These are phyloP conservation scores for Aleiodes alternator DNA, from an alignment of 2,888 invertebrate species.

Conservation along the genomic window DNA sequence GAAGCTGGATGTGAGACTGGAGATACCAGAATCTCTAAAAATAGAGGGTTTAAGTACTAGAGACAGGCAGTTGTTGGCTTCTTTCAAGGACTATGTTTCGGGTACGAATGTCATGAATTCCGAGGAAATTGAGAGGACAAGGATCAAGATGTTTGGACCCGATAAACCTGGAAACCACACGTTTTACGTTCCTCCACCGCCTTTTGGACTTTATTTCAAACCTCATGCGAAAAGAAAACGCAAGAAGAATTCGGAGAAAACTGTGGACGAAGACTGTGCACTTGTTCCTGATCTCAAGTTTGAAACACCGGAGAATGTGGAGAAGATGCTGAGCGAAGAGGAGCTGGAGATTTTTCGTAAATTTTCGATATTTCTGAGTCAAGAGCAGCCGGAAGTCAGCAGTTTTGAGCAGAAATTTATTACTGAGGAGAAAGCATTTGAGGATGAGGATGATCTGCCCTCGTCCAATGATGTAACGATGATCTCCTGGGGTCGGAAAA, in stretches of 20 bases:
- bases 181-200: conserved; percentile 63
- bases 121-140: conserved; percentile 52
- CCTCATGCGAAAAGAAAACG: not conserved
- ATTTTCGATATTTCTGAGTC: not conserved
- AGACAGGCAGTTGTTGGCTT: conserved; percentile 62
- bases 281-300: conserved; percentile 46
- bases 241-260: conserved; percentile 20
- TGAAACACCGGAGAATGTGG: conserved; percentile 52
- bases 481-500: not conserved
- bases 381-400: not conserved
- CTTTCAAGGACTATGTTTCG: conserved; percentile 47
- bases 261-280: conserved; percentile 49
- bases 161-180: conserved; percentile 21
- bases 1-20: conserved; percentile 61
- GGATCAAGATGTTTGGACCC: conserved; percentile 62
- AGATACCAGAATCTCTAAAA: conserved; percentile 57
- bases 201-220: conserved; percentile 54
- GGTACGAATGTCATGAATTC: not conserved
- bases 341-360: conserved; percentile 47
- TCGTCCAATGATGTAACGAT: not conserved
- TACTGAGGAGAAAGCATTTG: not conserved
- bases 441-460: not conserved
- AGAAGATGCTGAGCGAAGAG: conserved; percentile 51
- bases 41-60: conserved; percentile 54
- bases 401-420: conserved; percentile 7